These are phyloP conservation scores for Megaceryle torquata DNA, from an alignment of 2,113 vertebrate species.

Conservation along the genomic window DNA sequence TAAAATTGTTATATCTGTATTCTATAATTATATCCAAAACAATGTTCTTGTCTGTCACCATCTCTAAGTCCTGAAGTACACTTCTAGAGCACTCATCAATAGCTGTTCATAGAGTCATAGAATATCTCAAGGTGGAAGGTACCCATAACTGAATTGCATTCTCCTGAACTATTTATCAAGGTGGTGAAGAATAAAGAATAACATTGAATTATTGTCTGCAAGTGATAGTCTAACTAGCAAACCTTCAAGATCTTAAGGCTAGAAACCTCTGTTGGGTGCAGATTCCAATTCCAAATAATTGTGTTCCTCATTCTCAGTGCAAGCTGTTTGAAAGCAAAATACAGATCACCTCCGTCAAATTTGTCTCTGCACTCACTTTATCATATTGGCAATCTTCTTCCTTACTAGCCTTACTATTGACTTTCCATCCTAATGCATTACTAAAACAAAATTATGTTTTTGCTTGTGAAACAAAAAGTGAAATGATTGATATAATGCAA, in stretches of 20 bases:
- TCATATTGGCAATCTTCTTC: constrained; percentile 35
- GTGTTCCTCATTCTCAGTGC: background rate
- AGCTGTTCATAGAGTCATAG: background rate
- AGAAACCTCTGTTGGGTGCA: background rate
- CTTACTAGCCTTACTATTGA: constrained; percentile 21
- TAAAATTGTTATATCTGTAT: background rate
- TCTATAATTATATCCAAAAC: background rate
- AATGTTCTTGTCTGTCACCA: background rate
- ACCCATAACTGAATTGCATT: background rate
- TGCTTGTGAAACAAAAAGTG: constrained; percentile 27
- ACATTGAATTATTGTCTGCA: background rate
- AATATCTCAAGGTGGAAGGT: background rate
- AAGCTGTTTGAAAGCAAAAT: constrained; percentile 32
- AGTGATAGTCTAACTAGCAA: background rate
- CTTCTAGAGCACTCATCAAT: background rate
- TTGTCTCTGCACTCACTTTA: background rate
- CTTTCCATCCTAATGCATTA: constrained; percentile 40
- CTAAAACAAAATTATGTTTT: constrained; percentile 19
- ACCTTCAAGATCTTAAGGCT: background rate
- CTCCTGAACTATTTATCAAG: background rate
- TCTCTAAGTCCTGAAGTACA: background rate
- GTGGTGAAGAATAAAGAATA: background rate
- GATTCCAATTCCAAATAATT: background rate
- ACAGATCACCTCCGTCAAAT: constrained; percentile 37
- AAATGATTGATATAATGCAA: constrained; percentile 8